Percentiles rank a stretch among this genome's conserved stretches.
These are phyloP conservation scores for Limosa lapponica DNA, from an alignment of 2,797 vertebrate species.

Conservation along the genomic window DNA sequence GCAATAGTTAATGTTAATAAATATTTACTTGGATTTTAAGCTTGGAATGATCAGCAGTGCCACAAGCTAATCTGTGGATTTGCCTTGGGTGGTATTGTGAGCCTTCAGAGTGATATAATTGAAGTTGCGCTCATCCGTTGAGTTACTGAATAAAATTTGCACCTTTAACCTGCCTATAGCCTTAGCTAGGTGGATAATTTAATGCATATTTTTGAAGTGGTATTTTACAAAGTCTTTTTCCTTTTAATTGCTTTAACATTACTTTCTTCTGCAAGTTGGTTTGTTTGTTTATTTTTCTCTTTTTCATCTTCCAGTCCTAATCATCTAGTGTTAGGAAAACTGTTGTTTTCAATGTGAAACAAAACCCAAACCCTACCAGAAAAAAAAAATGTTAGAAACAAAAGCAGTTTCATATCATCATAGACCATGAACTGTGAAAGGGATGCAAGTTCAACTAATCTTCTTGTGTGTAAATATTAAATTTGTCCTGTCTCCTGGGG, in stretches of 20 bases:
- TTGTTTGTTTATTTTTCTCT: fast-evolving
- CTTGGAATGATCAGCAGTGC: not conserved
- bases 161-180: not conserved
- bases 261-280: not conserved
- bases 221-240: not conserved
- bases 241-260: not conserved
- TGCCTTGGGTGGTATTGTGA: not conserved
- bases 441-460: not conserved
- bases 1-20: not conserved
- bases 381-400: not conserved
- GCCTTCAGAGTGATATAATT: not conserved
- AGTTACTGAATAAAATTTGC: constrained; percentile 12
- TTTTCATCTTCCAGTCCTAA: not conserved
- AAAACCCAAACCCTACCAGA: not conserved
- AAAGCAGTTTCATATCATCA: not conserved
- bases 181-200: not conserved
- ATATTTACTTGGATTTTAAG: constrained; percentile 4
- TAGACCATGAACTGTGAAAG: constrained; percentile 4
- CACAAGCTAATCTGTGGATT: not conserved
- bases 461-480: not conserved
- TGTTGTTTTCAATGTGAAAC: not conserved
- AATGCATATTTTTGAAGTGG: not conserved
- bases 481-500: not conserved
- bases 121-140: not conserved
- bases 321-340: not conserved